Conservation (phyloP, 2,797 vertebrate species). For the Sebastes baramenuke region DNA sequence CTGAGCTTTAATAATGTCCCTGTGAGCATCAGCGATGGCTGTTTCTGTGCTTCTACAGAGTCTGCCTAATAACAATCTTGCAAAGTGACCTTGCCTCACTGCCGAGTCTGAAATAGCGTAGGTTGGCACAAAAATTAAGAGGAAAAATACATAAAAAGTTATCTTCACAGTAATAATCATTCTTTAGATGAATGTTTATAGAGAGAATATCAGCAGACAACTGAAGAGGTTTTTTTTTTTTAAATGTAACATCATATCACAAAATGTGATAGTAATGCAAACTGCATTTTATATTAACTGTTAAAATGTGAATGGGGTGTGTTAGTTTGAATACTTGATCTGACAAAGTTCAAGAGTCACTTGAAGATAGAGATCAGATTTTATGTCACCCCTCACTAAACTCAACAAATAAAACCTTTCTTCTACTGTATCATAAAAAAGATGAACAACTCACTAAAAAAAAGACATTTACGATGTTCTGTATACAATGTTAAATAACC, state of each 20-base stretch:
- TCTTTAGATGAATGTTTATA: neutral
- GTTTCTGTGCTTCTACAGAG: constrained; percentile 11
- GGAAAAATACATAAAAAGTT: neutral
- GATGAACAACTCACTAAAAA: neutral
- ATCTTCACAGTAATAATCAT: neutral
- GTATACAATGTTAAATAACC: neutral
- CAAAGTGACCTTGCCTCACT: constrained; percentile 29
- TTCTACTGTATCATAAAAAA: neutral
- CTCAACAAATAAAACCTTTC: neutral
- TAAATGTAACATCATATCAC: too few relatives aligned
- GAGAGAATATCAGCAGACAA: neutral
- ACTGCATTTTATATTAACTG: neutral
- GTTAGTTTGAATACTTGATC: neutral
- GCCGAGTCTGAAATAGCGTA: neutral
- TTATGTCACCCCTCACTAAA: neutral
- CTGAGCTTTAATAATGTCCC: constrained; percentile 54
- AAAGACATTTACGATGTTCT: neutral
- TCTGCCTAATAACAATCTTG: neutral
- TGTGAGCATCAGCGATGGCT: constrained; percentile 8
- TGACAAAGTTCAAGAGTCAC: neutral
- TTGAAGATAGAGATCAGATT: neutral
- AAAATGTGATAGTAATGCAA: neutral
- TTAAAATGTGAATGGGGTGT: neutral
- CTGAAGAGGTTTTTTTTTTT: neutral
- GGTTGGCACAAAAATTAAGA: neutral